Conservation (phyloP, 2,113 vertebrate species). For the Xiphophorus couchianus region DNA sequence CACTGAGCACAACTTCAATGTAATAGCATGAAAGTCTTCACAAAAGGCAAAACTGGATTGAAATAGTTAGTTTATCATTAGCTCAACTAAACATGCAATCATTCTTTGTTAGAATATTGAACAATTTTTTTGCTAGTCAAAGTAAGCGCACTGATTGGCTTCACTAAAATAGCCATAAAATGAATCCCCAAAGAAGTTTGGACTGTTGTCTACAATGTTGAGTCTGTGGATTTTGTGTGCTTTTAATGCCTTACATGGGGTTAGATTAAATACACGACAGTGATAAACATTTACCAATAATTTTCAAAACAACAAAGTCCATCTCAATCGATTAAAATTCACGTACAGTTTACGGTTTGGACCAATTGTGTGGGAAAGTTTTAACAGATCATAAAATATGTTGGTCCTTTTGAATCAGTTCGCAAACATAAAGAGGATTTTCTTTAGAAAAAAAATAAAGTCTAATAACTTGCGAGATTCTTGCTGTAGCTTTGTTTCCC, state of each 20-base stretch:
- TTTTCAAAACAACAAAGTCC: not conserved
- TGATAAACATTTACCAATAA: not conserved
- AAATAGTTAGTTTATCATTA: not conserved
- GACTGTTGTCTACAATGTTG: not conserved
- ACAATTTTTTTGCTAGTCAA: no score
- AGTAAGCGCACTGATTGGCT: no score
- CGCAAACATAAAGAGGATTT: no score
- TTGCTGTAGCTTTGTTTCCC: no score
- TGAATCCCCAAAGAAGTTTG: not conserved
- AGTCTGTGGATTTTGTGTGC: not conserved
- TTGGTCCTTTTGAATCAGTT: not conserved
- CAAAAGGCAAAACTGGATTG: no score
- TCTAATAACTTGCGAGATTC: no score
- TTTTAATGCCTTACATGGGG: not conserved
- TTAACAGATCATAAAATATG: not conserved
- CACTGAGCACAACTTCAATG: not conserved
- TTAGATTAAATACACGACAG: not conserved
- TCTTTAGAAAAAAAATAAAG: no score
- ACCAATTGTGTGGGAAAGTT: not conserved
- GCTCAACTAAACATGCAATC: not conserved
- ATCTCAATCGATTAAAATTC: no score
- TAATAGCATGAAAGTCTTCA: no score
- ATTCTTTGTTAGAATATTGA: no score
- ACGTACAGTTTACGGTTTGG: not conserved
- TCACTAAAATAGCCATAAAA: not conserved